phyloP scores from a whole-genome alignment of 2,113 vertebrate genomes.

The Dromaius novaehollandiae region DNA sequence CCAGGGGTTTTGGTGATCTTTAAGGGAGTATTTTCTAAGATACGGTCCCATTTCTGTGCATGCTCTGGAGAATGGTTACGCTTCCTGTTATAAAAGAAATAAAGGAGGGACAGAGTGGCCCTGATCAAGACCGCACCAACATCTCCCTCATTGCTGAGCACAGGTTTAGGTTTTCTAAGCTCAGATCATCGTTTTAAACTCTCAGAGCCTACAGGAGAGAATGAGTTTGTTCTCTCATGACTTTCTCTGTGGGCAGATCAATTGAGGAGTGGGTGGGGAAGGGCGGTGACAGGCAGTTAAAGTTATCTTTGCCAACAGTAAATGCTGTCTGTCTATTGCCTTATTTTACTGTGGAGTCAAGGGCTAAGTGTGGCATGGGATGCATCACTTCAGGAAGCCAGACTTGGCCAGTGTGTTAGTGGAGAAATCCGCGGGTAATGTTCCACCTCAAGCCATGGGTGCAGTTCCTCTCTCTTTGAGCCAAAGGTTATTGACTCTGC shows the following conservation, averaged over 20 bases:
- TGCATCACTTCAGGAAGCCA: not conserved
- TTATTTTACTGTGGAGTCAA: accelerated
- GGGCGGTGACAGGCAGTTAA: not conserved
- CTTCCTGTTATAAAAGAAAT: not conserved
- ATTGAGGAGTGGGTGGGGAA: not conserved
- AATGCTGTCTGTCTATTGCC: not conserved
- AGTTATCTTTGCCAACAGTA: not conserved
- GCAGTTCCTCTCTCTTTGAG: accelerated
- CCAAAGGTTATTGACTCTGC: not conserved
- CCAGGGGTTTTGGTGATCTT: not conserved
- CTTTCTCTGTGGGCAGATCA: not conserved
- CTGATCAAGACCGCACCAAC: accelerated
- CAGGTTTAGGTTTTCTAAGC: not conserved
- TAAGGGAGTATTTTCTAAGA: not conserved
- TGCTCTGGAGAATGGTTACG: not conserved
- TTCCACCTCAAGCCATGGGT: not conserved
- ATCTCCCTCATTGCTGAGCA: accelerated
- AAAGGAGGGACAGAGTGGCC: not conserved
- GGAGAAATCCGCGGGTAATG: accelerated
- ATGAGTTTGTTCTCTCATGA: not conserved
- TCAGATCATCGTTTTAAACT: not conserved
- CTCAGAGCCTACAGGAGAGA: not conserved
- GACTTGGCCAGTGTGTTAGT: not conserved
- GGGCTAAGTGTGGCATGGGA: not conserved
- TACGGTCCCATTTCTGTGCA: not conserved